Conservation (phyloP, 1,140 invertebrate genomes). For the Atta texana region DNA sequence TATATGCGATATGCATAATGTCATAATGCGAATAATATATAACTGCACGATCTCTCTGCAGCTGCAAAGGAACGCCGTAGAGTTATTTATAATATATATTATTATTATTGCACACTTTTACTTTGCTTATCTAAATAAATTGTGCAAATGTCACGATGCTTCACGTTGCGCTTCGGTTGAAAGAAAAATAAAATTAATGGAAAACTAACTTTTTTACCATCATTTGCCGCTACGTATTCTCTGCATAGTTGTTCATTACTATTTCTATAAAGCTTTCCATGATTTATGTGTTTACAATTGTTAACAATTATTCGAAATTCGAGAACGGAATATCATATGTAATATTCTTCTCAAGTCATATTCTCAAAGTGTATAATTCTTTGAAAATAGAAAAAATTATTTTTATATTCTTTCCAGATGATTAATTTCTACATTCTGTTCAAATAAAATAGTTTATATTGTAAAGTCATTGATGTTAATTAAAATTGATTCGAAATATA, state of each 20-base stretch:
- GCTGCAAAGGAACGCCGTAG: neutral
- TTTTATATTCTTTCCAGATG: neutral
- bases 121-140: slow-evolving; percentile 37
- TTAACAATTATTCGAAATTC: neutral
- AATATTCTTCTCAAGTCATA: neutral
- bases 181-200: slow-evolving; percentile 15
- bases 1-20: neutral
- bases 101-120: slow-evolving; percentile 28
- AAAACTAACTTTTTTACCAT: slow-evolving; percentile 35
- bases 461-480: neutral
- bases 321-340: neutral
- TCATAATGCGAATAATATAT: slow-evolving; percentile 6
- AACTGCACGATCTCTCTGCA: slow-evolving; percentile 14
- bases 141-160: slow-evolving; percentile 31
- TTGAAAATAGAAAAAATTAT: neutral
- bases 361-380: neutral
- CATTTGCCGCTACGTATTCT: neutral
- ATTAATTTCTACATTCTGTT: neutral
- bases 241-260: neutral
- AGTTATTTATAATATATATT: slow-evolving; percentile 53
- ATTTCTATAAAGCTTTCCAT: neutral
- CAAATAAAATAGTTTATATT: neutral
- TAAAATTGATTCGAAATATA: neutral
- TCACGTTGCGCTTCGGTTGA: neutral
- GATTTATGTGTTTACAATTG: slow-evolving; percentile 25